Conservation (phyloP, 2,797 vertebrate species). For the Tokudaia muenninki region DNA sequence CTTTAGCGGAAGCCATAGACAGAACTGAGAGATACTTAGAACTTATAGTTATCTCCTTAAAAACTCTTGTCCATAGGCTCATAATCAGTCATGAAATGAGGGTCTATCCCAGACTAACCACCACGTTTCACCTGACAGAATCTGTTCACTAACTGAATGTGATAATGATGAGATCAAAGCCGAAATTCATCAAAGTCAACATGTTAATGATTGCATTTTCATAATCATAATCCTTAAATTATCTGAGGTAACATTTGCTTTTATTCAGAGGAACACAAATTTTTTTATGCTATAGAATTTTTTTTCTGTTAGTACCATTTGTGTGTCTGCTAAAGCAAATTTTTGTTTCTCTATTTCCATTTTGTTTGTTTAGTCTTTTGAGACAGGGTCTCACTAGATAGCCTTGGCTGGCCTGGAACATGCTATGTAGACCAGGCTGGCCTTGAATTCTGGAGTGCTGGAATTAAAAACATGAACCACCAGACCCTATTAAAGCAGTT, state of each 20-base stretch:
- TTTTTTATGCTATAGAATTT: not conserved
- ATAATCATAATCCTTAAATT: conserved; percentile 26
- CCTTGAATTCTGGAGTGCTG: not conserved
- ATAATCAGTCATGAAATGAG: conserved; percentile 56
- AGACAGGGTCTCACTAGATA: not conserved
- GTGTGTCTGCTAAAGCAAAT: not conserved
- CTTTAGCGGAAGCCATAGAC: not conserved
- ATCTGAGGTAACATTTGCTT: not conserved
- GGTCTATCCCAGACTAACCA: not conserved
- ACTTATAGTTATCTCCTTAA: not conserved
- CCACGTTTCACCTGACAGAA: not conserved
- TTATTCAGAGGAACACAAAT: not conserved
- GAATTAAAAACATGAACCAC: not conserved
- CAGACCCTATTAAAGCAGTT: not conserved
- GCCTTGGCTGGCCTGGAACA: not conserved
- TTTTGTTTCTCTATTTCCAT: not conserved
- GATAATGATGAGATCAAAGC: not conserved
- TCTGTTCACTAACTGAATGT: not conserved
- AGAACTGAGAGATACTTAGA: not conserved
- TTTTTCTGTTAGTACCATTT: not conserved
- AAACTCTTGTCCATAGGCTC: not conserved
- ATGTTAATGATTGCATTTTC: conserved; percentile 5
- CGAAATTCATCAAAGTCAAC: not conserved
- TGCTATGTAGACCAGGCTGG: not conserved
- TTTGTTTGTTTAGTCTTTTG: not conserved